Percentiles rank a stretch among this genome's conserved stretches.
phyloP scores from a whole-genome alignment of 2,888 invertebrate species.

The Temnothorax rugatulus region DNA sequence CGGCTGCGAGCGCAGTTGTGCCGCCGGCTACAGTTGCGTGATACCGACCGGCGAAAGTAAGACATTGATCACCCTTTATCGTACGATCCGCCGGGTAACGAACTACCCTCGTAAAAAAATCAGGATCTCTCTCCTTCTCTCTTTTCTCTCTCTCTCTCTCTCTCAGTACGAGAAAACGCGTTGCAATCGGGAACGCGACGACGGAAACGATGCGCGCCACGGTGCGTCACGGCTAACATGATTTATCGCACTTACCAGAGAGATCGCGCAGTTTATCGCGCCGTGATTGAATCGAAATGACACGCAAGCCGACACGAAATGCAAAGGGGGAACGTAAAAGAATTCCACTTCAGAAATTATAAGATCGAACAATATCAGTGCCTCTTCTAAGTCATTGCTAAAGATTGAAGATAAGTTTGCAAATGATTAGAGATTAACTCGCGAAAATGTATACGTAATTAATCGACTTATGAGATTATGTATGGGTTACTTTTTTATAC shows the following conservation, averaged over 20 bases:
- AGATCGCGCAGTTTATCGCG: background rate
- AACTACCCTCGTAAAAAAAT: conserved; percentile 5
- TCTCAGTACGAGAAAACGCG: background rate
- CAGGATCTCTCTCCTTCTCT: background rate
- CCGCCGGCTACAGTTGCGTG: conserved; percentile 47
- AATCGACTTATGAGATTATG: background rate
- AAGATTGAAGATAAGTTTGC: background rate
- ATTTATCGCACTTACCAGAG: conserved; percentile 23
- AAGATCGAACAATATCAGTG: background rate
- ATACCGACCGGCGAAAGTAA: conserved; percentile 49
- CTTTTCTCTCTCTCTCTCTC: background rate
- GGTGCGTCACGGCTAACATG: background rate
- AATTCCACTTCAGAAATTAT: background rate
- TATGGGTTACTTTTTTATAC: background rate
- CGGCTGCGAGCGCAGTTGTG: conserved; percentile 41
- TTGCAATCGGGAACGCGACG: background rate
- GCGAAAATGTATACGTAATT: background rate
- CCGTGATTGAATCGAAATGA: conserved; percentile 14
- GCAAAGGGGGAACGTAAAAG: background rate
- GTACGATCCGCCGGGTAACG: conserved; percentile 28
- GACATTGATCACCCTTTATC: conserved; percentile 48
- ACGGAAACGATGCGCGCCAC: conserved; percentile 2
- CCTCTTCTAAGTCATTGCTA: background rate
- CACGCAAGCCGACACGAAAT: background rate
- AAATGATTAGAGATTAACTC: background rate